Base-by-base conservation (phyloP, 2,888 invertebrate species). In the Zaprionus bogoriensis region DNA sequence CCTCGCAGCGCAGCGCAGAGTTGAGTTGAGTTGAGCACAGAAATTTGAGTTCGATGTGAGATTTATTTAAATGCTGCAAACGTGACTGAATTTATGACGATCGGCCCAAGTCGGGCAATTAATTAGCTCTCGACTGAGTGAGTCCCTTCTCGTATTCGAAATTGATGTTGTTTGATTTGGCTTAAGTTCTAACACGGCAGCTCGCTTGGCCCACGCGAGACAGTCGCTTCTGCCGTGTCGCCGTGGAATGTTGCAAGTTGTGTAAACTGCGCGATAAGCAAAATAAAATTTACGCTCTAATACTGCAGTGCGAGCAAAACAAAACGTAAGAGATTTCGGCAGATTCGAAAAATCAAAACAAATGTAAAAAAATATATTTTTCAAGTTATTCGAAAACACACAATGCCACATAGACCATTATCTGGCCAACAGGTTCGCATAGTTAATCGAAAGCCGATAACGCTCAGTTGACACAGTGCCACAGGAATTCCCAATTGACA, bases 21-120 rank as follows among this genome's bases (percentile, higher is more conserved):
- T 6, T 44, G 14, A 12, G 6, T 25, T 25, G 23, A 19, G 4
- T 20, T 28, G 17, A n/a, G 12, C 5, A 42, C 38, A 19, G 27
- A 19, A 22, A 14, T 46, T 54, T n/a, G 30, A 6, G 6, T 45
- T 42, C 42, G 60, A 59, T 65, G 65, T 42, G 55, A 63, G 77
- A 78, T 80, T 82, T 66, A 72, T 75, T 74, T 75, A 87, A 88
- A 89, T 87, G 77, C 78, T 50, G 58, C 46, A 77, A 88, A 89
- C 89, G 89, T 88, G 89, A 80, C 89, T 78, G 62, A 87, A 89
- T 88, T 89, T 88, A 89, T 88, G 66, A 55, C 55, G 80, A 66
- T 82, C 59, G 68, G 75, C 46, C 44, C 51, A 28, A 30, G 39
- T 36, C 20, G 10, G 51, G 41, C 74, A 67, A 77, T 84, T 70